Evolutionary conservation across 2,113 vertebrate species (phyloP).

Genomic region (Physeter macrocephalus): DNA sequence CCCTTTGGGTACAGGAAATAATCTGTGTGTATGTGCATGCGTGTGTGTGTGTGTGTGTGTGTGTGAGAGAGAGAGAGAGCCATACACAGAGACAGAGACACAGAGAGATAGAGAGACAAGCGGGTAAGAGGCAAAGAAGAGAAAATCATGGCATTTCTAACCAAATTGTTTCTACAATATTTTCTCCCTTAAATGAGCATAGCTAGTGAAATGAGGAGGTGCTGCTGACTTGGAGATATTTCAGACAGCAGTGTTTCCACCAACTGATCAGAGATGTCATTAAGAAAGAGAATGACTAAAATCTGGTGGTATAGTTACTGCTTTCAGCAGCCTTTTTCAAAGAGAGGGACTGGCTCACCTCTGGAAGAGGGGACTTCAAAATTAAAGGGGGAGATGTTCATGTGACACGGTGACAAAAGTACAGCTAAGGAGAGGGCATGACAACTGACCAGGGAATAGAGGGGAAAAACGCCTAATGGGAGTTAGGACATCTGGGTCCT

Average conservation of each 20-base stretch:
- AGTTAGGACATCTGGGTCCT: not conserved
- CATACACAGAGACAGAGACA: not conserved
- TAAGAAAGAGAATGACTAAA: slow-evolving; percentile 30
- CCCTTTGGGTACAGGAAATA: not conserved
- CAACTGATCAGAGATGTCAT: slow-evolving; percentile 29
- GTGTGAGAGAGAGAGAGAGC: not conserved
- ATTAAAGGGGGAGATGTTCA: not conserved
- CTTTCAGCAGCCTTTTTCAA: not conserved
- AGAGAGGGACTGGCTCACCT: not conserved
- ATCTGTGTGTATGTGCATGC: not conserved
- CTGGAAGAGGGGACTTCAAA: not conserved
- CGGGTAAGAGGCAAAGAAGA: not conserved
- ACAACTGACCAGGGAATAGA: not conserved
- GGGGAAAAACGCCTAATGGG: not conserved
- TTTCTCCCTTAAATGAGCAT: slow-evolving; percentile 1
- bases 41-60: not conserved
- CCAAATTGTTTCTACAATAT: not conserved
- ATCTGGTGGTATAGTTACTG: not conserved
- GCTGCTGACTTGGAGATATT: slow-evolving; percentile 35
- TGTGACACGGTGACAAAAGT: not conserved
- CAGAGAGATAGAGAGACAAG: not conserved
- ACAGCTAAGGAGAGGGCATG: not conserved
- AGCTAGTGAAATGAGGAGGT: not conserved
- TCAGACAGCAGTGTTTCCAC: slow-evolving; percentile 20
- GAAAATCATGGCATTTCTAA: not conserved